A percentile compares a stretch with the other conserved stretches of the same genome.
Evolutionary conservation across 2,113 vertebrate species (phyloP).

Genomic region (Calonectris borealis): DNA sequence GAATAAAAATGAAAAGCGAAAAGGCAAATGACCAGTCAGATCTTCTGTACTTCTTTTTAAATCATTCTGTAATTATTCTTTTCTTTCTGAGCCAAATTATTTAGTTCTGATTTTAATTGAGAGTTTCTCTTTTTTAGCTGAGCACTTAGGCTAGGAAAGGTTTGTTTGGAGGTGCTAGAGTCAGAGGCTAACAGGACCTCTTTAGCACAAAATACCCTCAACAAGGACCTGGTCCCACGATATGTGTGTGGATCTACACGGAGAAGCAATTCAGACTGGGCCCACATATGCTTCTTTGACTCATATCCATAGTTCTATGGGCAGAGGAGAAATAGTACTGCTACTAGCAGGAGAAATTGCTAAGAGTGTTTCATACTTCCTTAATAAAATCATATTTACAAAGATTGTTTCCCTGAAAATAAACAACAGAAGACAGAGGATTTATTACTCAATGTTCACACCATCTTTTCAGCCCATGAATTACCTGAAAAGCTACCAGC

Average conservation of each 20-base stretch:
- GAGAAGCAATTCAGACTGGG: background rate
- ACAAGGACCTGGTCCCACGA: background rate
- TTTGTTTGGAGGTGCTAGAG: background rate
- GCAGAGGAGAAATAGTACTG: background rate
- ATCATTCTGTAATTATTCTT: background rate
- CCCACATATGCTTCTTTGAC: background rate
- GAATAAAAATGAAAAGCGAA: background rate
- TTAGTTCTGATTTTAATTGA: background rate
- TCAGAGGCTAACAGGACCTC: background rate
- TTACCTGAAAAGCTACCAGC: constrained; percentile 13
- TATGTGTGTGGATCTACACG: accelerated
- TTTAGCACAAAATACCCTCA: background rate
- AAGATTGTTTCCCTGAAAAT: constrained; percentile 15
- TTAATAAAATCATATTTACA: background rate
- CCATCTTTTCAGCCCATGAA: background rate
- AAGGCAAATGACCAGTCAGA: background rate
- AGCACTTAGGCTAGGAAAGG: background rate
- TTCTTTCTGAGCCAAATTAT: background rate
- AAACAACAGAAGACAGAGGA: background rate
- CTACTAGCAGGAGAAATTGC: background rate
- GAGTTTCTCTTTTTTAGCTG: background rate
- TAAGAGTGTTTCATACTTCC: background rate
- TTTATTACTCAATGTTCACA: background rate
- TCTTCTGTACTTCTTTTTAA: background rate
- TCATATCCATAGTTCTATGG: background rate